Conservation (phyloP, 2,888 invertebrate genomes). For the Amitus sp. region DNA sequence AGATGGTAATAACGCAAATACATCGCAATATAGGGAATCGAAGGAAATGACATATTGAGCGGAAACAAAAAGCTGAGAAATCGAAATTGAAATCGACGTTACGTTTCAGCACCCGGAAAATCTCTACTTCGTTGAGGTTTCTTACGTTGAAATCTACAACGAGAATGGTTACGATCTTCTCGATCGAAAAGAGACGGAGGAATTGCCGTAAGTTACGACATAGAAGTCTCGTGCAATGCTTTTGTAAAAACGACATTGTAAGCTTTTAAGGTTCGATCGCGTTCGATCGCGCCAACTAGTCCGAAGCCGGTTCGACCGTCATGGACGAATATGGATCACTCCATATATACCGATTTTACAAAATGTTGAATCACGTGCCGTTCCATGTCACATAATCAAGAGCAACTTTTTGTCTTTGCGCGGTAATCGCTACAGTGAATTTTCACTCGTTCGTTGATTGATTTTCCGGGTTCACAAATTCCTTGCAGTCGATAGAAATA, state of each 20-base stretch:
- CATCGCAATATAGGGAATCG: no score
- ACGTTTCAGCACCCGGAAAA: conserved; percentile 55
- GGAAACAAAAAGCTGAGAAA: conserved; percentile 26
- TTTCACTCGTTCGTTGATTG: no score
- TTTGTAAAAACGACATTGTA: conserved; percentile 41
- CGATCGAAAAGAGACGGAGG: conserved; percentile 64
- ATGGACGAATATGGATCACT: conserved; percentile 34
- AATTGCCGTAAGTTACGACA: conserved; percentile 66
- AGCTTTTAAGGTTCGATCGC: conserved; percentile 22
- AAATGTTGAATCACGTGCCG: no score
- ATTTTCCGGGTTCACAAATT: no score
- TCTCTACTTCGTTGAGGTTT: conserved; percentile 64
- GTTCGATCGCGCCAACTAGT: conserved; percentile 14
- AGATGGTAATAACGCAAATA: conserved; percentile 17
- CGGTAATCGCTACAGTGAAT: no score
- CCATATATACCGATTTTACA: not conserved
- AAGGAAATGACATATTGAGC: conserved; percentile 25
- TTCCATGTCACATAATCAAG: not conserved
- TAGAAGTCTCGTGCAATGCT: conserved; percentile 28
- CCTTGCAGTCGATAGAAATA: no score
- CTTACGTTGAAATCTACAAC: conserved; percentile 70
- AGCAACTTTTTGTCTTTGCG: not conserved
- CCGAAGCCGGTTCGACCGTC: conserved; percentile 12
- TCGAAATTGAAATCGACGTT: conserved; percentile 2
- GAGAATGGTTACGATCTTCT: conserved; percentile 69